Evolutionary conservation across 1,140 invertebrate species (phyloP), one percentile per base, ranked within the genome.

Genomic region (Drosophila mauritiana): DNA sequence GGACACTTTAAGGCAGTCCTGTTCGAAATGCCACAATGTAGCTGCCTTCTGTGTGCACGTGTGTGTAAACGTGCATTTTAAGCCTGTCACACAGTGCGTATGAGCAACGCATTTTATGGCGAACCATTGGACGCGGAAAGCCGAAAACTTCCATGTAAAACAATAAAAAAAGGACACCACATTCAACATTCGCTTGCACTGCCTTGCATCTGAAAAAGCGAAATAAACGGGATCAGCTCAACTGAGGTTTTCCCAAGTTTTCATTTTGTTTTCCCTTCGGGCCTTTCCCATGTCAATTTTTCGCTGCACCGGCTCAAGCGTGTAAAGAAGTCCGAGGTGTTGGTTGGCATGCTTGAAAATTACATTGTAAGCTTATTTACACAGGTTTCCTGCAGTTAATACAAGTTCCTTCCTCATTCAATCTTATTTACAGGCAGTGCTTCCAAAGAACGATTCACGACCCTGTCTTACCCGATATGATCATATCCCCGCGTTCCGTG

Each of bases 401-500:
- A 70, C 82, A 82, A 46, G 27, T 15, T 25, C 4, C 37, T 59
- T 25, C 52, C 62, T 78, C 64, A 58, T 54, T 51, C 49, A 36
- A 46, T 43, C 73, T 69, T 40, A 43, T 55, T 53, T 27, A 15
- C 45, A 43, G 48, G 37, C 58, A 31, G 2, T 40, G 12, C 10
- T 12, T 36, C n/a, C 8, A n/a, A n/a, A 25, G 42, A 45, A 3
- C 42, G 42, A 46, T 20, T 72, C 91, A 88, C 91, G 7, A 3
- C 17, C 17, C 42, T 8, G 37, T 93, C 94, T 96, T 94, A 97
- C 96, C 96, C 91, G 96, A 96, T 92, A 97, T 96, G 78, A 97
- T 97, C 96, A 97, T 97, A 83, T 97, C 96, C 43, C 96, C 96
- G 39, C 95, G 93, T 80, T 97, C 96, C 1, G 96, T 97, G 5